Conservation (phyloP, 2,113 vertebrate species). For the Hippocampus barbouri region DNA sequence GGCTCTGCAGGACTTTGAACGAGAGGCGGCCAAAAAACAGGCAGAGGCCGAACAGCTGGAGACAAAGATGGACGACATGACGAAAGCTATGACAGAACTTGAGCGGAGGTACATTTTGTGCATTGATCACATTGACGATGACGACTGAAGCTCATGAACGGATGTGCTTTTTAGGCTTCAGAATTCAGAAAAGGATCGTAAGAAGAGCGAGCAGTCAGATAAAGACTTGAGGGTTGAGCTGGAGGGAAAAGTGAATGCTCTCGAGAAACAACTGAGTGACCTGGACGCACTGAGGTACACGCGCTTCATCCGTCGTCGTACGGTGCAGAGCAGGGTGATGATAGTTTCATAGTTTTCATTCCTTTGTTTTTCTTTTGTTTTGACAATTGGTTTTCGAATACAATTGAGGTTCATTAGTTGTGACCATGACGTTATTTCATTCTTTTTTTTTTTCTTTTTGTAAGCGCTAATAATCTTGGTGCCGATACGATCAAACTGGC, state of each 20-base stretch:
- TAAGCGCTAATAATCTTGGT: too few species aligned
- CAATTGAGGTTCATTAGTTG: too few species aligned
- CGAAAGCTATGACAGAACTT: slow-evolving; percentile 79
- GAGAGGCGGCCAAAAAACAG: slow-evolving; percentile 80
- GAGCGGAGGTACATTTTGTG: slow-evolving; percentile 80
- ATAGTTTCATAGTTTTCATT: background rate
- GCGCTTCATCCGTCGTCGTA: background rate
- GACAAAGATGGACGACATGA: slow-evolving; percentile 81
- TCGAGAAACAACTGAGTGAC: slow-evolving; percentile 82
- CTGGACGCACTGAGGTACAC: slow-evolving; percentile 81
- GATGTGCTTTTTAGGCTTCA: slow-evolving; percentile 70
- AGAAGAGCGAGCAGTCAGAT: slow-evolving; percentile 77
- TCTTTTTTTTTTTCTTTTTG: too few species aligned
- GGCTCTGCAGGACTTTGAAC: slow-evolving; percentile 76
- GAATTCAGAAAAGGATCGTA: slow-evolving; percentile 75
- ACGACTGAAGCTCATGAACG: background rate
- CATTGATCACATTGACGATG: background rate
- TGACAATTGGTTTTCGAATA: background rate
- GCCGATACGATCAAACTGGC: too few species aligned
- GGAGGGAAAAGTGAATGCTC: slow-evolving; percentile 67
- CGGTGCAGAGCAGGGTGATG: too few species aligned
- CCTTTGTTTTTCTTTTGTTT: background rate
- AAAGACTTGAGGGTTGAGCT: slow-evolving; percentile 79
- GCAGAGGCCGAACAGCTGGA: slow-evolving; percentile 80
- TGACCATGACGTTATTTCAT: too few species aligned